These are phyloP conservation scores for Trichonephila clavipes DNA, from an alignment of 1,140 invertebrate species.

Conservation along the genomic window DNA sequence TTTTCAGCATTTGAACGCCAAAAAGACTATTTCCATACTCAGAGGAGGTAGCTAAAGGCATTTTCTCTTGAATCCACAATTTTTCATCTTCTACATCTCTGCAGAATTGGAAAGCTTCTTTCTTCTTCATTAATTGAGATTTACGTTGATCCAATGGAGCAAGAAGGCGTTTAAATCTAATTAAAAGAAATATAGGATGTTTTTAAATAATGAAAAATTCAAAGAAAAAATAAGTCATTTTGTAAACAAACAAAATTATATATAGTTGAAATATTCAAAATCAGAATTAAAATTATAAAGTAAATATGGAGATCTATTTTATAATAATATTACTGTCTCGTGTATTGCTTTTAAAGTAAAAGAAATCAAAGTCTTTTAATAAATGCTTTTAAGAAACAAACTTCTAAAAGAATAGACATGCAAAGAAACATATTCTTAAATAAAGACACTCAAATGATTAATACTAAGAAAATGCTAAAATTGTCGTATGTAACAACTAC, in stretches of 20 bases:
- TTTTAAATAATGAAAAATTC: neutral
- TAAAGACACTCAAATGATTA: too few species aligned
- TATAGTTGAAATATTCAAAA: neutral
- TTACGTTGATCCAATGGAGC: slow-evolving; percentile 94
- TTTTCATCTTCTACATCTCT: slow-evolving; percentile 99
- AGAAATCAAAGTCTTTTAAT: too few species aligned
- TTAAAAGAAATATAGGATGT: neutral
- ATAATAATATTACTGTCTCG: too few species aligned
- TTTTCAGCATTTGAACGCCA: slow-evolving; percentile 97
- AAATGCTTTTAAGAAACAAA: too few species aligned
- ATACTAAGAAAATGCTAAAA: too few species aligned
- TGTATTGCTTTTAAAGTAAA: neutral
- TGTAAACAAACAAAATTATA: neutral
- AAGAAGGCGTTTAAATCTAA: slow-evolving; percentile 83
- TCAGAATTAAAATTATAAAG: neutral
- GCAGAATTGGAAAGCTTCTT: slow-evolving; percentile 98
- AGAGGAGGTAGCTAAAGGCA: slow-evolving; percentile 93
- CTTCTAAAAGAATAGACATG: too few species aligned
- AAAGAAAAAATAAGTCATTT: slow-evolving; percentile 77
- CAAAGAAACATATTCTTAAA: too few species aligned
- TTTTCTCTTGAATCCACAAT: slow-evolving; percentile 98
- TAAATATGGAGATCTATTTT: neutral
- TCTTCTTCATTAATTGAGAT: slow-evolving; percentile 95
- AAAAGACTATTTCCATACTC: slow-evolving; percentile 97
- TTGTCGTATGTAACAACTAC: too few species aligned